Percentiles rank a stretch among this genome's conserved stretches.
These are phyloP conservation scores for Ptilonorhynchus violaceus DNA, from an alignment of 2,113 vertebrate species.

Conservation along the genomic window DNA sequence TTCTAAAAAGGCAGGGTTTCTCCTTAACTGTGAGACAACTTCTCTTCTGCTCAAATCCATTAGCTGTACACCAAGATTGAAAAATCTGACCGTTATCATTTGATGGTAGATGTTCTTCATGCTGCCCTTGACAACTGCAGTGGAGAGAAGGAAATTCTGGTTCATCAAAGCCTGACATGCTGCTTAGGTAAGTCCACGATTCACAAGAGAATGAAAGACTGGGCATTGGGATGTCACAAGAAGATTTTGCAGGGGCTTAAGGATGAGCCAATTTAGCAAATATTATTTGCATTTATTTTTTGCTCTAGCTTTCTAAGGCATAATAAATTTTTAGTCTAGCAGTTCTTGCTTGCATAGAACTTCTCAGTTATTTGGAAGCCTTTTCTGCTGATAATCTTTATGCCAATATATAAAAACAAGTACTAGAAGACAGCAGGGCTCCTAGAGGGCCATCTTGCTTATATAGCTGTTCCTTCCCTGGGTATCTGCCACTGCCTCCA, in stretches of 20 bases:
- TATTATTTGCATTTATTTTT: background rate
- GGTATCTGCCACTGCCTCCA: conserved; percentile 7
- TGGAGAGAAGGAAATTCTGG: background rate
- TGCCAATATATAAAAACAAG: background rate
- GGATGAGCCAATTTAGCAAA: background rate
- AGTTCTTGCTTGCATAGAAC: background rate
- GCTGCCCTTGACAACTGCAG: background rate
- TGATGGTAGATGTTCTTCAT: background rate
- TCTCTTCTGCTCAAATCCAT: background rate
- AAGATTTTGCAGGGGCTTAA: background rate
- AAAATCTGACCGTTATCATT: background rate
- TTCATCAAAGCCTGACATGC: background rate
- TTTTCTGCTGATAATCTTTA: background rate
- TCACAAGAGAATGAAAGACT: background rate
- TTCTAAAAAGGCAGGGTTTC: background rate
- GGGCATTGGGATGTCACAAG: background rate
- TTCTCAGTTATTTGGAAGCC: background rate
- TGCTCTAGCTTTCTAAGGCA: background rate
- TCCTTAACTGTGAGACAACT: background rate
- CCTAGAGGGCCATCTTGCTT: conserved; percentile 31
- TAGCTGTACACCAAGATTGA: background rate
- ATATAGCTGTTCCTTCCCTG: conserved; percentile 35
- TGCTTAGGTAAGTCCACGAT: background rate
- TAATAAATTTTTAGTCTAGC: background rate
- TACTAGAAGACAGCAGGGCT: background rate